These are phyloP conservation scores for Alauda arvensis DNA, from an alignment of 2,797 vertebrate genomes.

Conservation along the genomic window DNA sequence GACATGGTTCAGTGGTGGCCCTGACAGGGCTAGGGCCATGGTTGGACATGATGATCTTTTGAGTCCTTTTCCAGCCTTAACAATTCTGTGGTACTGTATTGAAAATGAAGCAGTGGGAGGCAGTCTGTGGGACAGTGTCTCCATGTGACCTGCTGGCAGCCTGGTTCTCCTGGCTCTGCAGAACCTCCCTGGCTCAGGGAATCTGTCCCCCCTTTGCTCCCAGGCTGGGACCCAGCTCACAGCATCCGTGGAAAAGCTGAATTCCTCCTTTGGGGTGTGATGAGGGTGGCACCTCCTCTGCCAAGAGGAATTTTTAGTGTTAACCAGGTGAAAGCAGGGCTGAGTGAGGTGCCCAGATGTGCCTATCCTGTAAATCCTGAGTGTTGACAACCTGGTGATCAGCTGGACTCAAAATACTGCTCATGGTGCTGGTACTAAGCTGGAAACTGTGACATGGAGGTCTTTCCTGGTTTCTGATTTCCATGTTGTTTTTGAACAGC, in stretches of 20 bases:
- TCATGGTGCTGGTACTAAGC: background rate
- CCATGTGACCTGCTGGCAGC: too few species aligned
- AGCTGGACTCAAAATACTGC: background rate
- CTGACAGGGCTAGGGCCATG: background rate
- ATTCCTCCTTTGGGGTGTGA: fast-evolving
- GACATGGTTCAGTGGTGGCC: background rate
- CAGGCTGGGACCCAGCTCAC: fast-evolving
- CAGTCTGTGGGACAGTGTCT: background rate
- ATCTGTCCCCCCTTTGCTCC: background rate
- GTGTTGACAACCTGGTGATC: background rate
- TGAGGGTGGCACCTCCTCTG: background rate
- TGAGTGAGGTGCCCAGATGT: background rate
- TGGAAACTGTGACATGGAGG: background rate
- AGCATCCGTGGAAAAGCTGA: fast-evolving
- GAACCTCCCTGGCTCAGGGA: too few species aligned
- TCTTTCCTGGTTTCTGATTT: background rate
- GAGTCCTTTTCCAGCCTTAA: background rate
- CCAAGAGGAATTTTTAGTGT: background rate
- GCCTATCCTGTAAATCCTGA: fast-evolving
- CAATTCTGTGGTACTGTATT: fast-evolving
- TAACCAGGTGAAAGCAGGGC: too few species aligned
- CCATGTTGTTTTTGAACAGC: background rate
- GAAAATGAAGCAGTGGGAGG: background rate
- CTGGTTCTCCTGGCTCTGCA: too few species aligned
- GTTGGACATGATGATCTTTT: fast-evolving